phyloP scores from a whole-genome alignment of 1,140 invertebrate genomes.

The Samia ricini region DNA sequence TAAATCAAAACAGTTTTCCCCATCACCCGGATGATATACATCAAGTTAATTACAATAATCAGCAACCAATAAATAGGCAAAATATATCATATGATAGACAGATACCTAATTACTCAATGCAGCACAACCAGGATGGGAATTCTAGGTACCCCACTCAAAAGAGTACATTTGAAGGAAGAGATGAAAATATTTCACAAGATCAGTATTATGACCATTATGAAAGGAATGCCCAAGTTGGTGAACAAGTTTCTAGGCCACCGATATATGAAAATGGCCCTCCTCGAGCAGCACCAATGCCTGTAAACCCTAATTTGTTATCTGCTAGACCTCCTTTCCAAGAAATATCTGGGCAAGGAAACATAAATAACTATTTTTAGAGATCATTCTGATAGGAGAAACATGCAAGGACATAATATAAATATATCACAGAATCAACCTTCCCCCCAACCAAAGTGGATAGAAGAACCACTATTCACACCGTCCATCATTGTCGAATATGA shows the following conservation, averaged over 20 bases:
- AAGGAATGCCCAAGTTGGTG: conserved; percentile 27
- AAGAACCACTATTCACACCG: conserved; percentile 68
- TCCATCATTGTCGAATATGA: conserved; percentile 86
- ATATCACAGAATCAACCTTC: conserved; percentile 22
- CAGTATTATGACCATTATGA: conserved; percentile 31
- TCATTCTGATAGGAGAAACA: conserved; percentile 25
- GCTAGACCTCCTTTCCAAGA: conserved; percentile 20
- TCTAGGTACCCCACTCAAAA: conserved; percentile 19
- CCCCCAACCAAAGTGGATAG: conserved; percentile 54
- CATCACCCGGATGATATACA: conserved; percentile 41
- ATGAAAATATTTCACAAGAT: conserved; percentile 23
- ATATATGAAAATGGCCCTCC: conserved; percentile 13
- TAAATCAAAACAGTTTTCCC: conserved; percentile 13
- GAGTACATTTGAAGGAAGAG: conserved; percentile 21
- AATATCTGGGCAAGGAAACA: conserved; percentile 15
- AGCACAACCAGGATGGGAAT: conserved; percentile 16
- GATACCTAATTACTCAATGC: conserved; percentile 19
- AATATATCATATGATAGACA: conserved; percentile 30
- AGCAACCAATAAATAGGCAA: conserved; percentile 22
- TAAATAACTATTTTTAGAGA: conserved; percentile 29
- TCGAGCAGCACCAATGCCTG: background rate
- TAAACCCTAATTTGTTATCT: conserved; percentile 17
- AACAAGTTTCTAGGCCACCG: conserved; percentile 22
- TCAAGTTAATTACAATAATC: conserved; percentile 32
- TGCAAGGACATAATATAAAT: conserved; percentile 20